Percentiles rank a stretch among this genome's conserved stretches.
phyloP scores from a whole-genome alignment of 1,140 invertebrate genomes.

The Zaprionus lachaisei region DNA sequence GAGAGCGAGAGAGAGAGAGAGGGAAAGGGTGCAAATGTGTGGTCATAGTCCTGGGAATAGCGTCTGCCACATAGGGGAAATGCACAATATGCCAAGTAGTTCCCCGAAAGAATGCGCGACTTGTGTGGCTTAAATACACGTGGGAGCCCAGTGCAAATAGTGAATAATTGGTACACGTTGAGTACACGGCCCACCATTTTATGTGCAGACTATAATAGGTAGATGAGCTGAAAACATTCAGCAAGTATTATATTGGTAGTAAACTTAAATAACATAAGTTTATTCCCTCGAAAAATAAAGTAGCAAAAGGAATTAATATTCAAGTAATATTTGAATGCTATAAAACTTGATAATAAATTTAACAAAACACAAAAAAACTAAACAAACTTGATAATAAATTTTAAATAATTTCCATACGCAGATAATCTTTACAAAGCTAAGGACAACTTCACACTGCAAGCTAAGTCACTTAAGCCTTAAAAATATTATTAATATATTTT shows the following conservation, averaged over 20 bases:
- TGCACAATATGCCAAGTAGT: slow-evolving; percentile 37
- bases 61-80: slow-evolving; percentile 11
- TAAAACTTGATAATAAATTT: too few species aligned
- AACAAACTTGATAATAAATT: too few species aligned
- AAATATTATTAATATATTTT: background rate
- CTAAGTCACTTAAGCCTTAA: too few species aligned
- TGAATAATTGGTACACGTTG: slow-evolving; percentile 21
- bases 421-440: too few species aligned
- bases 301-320: too few species aligned
- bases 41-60: slow-evolving; percentile 17
- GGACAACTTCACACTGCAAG: too few species aligned
- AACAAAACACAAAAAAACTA: too few species aligned
- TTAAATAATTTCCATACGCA: too few species aligned
- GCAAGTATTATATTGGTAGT: too few species aligned
- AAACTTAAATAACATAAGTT: too few species aligned
- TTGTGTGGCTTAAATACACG: slow-evolving; percentile 10
- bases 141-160: slow-evolving; percentile 24
- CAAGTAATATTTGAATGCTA: too few species aligned
- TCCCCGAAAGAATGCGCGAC: slow-evolving; percentile 16
- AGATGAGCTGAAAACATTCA: background rate
- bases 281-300: too few species aligned
- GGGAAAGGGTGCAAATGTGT: slow-evolving; percentile 19
- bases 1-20: background rate
- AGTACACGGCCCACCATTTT: slow-evolving; percentile 1
- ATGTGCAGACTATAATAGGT: background rate